These are phyloP conservation scores for Puntigrus tetrazona DNA, from an alignment of 2,113 vertebrate species.

Conservation along the genomic window DNA sequence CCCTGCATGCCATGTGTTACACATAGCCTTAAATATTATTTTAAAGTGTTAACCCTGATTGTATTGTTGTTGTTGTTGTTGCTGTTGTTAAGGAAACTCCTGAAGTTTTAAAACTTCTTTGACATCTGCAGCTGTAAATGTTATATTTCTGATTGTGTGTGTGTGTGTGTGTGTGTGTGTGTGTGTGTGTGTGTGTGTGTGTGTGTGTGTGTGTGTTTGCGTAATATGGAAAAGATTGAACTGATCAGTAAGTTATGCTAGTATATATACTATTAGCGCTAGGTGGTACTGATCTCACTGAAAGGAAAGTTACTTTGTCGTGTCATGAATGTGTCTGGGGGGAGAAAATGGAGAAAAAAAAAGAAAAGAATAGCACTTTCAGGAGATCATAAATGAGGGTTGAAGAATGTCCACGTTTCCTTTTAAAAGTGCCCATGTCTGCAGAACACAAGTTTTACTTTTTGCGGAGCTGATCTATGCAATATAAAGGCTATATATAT, in stretches of 20 bases:
- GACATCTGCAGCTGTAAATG: not conserved
- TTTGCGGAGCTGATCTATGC: constrained; percentile 74
- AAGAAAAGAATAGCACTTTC: constrained; percentile 39
- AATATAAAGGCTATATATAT: constrained; percentile 70
- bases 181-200: not conserved
- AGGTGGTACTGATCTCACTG: not conserved
- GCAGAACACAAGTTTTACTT: constrained; percentile 56
- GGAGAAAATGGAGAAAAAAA: too few species aligned
- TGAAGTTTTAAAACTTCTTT: not conserved
- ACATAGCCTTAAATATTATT: constrained; percentile 50
- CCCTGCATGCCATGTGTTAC: constrained; percentile 46
- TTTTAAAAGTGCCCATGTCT: constrained; percentile 58
- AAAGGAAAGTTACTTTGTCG: not conserved
- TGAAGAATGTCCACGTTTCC: constrained; percentile 3
- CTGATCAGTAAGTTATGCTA: not conserved
- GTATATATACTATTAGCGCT: not conserved
- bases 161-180: not conserved
- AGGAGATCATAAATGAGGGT: not conserved
- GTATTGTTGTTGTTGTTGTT: constrained; percentile 21
- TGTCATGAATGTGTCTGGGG: constrained; percentile 21
- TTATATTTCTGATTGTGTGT: not conserved
- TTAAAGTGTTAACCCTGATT: constrained; percentile 28
- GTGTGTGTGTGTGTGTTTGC: too few species aligned
- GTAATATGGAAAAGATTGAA: not conserved
- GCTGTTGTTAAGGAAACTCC: not conserved